These are phyloP conservation scores for Tenrec ecaudatus DNA, from an alignment of 2,113 vertebrate species.

Conservation along the genomic window DNA sequence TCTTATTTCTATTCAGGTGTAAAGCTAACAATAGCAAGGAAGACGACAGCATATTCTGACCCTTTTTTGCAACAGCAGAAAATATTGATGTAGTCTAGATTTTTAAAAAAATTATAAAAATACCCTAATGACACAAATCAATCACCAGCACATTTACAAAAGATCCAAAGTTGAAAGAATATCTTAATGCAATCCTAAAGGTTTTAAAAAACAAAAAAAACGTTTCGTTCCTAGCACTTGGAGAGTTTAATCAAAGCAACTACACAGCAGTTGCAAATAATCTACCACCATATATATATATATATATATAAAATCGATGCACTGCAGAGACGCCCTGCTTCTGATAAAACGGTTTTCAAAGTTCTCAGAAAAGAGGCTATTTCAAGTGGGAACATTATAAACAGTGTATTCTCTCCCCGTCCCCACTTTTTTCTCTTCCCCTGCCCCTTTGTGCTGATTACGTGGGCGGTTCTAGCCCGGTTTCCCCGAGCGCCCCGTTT, in stretches of 20 bases:
- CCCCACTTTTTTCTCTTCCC: too few species aligned
- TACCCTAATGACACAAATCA: slow-evolving; percentile 27
- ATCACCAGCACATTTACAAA: slow-evolving; percentile 10
- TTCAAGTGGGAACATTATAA: slow-evolving; percentile 20
- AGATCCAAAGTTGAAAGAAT: slow-evolving; percentile 23
- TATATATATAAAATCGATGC: too few species aligned
- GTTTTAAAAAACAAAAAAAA: neutral
- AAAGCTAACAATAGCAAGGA: slow-evolving; percentile 44
- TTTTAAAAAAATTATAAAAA: slow-evolving; percentile 19
- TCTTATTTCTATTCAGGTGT: slow-evolving; percentile 61
- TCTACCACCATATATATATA: neutral
- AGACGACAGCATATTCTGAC: slow-evolving; percentile 35
- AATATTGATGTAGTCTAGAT: slow-evolving; percentile 37
- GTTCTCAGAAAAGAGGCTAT: slow-evolving; percentile 27
- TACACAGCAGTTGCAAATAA: slow-evolving; percentile 12
- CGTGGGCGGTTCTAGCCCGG: neutral
- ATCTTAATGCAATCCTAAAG: neutral
- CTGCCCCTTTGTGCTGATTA: neutral
- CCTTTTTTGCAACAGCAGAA: slow-evolving; percentile 26
- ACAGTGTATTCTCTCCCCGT: neutral
- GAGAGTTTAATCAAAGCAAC: neutral
- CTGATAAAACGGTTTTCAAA: slow-evolving; percentile 55
- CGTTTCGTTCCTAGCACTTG: neutral
- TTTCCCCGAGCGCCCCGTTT: neutral
- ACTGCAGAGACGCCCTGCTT: slow-evolving; percentile 36